These are phyloP conservation scores for Teleopsis dalmanni DNA, from an alignment of 1,140 invertebrate genomes.

Conservation along the genomic window DNA sequence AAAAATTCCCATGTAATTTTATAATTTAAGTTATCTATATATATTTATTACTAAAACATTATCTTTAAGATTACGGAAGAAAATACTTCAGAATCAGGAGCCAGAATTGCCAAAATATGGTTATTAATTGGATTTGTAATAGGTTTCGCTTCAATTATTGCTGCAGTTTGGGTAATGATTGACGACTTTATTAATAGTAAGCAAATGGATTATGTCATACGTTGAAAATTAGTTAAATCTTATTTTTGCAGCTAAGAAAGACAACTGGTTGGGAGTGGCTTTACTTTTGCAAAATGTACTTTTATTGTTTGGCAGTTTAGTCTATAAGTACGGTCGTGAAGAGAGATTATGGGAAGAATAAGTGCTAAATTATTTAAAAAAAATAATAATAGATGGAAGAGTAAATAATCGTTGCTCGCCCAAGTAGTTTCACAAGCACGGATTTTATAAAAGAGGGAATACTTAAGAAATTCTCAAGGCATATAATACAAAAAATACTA, in stretches of 20 bases:
- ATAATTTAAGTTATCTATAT: background rate
- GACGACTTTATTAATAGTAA: slow-evolving; percentile 52
- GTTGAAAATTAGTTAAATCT: background rate
- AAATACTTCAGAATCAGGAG: slow-evolving; percentile 50
- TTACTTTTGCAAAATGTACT: slow-evolving; percentile 92
- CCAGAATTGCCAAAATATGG: slow-evolving; percentile 87
- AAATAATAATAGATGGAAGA: too few species aligned
- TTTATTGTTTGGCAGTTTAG: slow-evolving; percentile 83
- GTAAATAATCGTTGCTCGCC: too few species aligned
- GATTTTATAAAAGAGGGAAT: too few species aligned
- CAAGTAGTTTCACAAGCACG: too few species aligned
- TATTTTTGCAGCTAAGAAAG: slow-evolving; percentile 26
- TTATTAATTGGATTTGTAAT: slow-evolving; percentile 93
- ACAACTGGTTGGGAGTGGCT: slow-evolving; percentile 78
- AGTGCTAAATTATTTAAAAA: slow-evolving; percentile 8
- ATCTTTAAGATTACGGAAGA: slow-evolving; percentile 31
- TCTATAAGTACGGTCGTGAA: slow-evolving; percentile 90
- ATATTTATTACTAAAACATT: slow-evolving; percentile 6
- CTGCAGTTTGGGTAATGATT: slow-evolving; percentile 93
- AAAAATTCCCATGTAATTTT: slow-evolving; percentile 79
- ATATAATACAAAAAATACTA: too few species aligned
- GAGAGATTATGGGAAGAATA: slow-evolving; percentile 73
- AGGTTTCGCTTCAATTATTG: slow-evolving; percentile 91
- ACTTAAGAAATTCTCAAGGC: too few species aligned
- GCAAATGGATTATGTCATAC: background rate